These are phyloP conservation scores for Pocillopora meandrina DNA, from an alignment of 92 coral and sea anemone species.

Conservation along the genomic window DNA sequence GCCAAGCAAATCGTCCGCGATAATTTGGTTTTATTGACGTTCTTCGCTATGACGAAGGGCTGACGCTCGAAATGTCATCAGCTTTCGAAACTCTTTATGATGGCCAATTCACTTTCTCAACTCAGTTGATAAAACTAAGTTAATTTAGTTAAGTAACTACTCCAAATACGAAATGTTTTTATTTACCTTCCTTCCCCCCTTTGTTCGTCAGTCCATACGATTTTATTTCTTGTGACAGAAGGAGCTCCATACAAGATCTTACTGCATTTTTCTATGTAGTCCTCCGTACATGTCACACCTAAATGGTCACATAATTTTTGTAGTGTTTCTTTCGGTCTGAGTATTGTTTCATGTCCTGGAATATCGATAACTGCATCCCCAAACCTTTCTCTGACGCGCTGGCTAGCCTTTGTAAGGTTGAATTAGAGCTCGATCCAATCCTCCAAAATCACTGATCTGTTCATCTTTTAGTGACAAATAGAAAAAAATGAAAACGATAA, in stretches of 20 bases:
- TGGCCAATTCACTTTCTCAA: too few species aligned
- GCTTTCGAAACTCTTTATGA: too few species aligned
- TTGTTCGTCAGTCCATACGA: slow-evolving; percentile 9
- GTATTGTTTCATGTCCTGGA: slow-evolving; percentile 35
- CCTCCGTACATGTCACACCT: slow-evolving; percentile 31
- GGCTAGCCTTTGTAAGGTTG: slow-evolving; percentile 2
- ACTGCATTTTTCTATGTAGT: slow-evolving; percentile 10
- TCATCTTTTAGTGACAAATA: not conserved
- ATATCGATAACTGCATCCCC: slow-evolving; percentile 47
- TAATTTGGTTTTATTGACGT: too few species aligned
- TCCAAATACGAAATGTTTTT: too few species aligned
- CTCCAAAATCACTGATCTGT: not conserved
- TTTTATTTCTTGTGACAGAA: slow-evolving; percentile 20
- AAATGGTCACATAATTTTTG: slow-evolving; percentile 31
- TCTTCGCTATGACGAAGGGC: too few species aligned
- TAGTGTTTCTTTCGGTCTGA: slow-evolving; percentile 33
- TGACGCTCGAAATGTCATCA: too few species aligned
- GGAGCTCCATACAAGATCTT: slow-evolving; percentile 14
- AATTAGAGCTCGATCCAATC: not conserved
- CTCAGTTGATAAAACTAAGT: not conserved
- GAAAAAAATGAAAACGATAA: not conserved
- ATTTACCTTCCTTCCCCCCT: too few species aligned
- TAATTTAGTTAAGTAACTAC: too few species aligned
- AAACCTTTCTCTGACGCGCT: slow-evolving; percentile 7
- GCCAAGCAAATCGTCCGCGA: too few species aligned